Conservation (phyloP, 2,113 vertebrate genomes). For the Dasyprocta punctata region DNA sequence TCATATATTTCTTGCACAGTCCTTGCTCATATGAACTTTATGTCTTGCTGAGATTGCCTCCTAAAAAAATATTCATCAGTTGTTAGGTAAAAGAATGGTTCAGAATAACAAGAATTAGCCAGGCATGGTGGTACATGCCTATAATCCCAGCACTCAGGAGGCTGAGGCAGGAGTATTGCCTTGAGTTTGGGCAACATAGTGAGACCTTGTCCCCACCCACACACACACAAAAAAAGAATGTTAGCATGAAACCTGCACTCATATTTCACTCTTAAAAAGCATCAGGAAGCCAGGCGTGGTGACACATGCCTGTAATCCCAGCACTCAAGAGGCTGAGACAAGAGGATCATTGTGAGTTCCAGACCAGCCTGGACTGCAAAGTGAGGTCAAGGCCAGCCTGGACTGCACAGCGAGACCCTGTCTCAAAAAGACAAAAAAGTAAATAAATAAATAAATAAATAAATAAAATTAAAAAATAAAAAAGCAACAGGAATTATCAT, state of each 20-base stretch:
- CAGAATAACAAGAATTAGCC: background rate
- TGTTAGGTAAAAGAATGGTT: slow-evolving; percentile 6
- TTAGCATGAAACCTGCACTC: background rate
- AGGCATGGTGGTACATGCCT: background rate
- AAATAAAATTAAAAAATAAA: too few species aligned
- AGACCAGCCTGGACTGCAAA: too few species aligned
- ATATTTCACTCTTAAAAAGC: slow-evolving; percentile 10
- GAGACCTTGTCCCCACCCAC: background rate
- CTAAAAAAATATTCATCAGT: background rate
- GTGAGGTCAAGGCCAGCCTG: too few species aligned
- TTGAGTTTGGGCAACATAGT: background rate
- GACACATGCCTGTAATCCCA: too few species aligned
- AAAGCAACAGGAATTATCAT: background rate
- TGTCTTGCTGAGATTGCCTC: background rate
- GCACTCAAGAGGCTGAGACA: too few species aligned
- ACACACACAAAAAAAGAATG: background rate
- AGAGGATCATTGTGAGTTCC: too few species aligned
- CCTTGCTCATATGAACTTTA: background rate
- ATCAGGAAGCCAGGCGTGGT: too few species aligned
- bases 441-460: too few species aligned
- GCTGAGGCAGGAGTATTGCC: background rate
- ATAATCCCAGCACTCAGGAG: background rate
- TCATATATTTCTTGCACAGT: background rate
- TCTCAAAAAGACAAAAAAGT: too few species aligned
- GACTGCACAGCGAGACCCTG: too few species aligned